Conservation (phyloP, 2,888 invertebrate genomes). For the Sceliomorpha sp. region DNA sequence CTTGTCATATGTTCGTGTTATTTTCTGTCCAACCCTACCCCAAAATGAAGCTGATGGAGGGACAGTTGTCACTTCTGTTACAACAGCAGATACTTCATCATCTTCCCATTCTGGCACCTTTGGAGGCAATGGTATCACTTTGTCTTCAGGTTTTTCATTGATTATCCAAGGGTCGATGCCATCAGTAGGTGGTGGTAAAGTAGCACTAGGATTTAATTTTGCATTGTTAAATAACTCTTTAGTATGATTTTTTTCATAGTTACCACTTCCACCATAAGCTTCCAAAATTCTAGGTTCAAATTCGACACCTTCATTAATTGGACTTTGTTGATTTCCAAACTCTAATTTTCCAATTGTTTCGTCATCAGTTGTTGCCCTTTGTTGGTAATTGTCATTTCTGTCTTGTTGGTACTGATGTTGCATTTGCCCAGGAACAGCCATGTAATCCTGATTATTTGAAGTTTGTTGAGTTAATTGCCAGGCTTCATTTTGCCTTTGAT, state of each 20-base stretch:
- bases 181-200: constrained; percentile 58
- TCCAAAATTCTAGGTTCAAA: constrained; percentile 65
- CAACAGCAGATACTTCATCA: constrained; percentile 32
- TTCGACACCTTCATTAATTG: constrained; percentile 5
- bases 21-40: constrained; percentile 82
- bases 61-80: constrained; percentile 34
- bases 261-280: constrained; percentile 68
- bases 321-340: not conserved
- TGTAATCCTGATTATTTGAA: not conserved
- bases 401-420: constrained; percentile 17
- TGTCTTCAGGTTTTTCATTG: constrained; percentile 58
- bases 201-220: constrained; percentile 65
- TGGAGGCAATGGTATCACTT: constrained; percentile 40
- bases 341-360: not conserved
- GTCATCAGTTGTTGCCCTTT: not conserved
- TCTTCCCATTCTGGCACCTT: constrained; percentile 16
- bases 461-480: not conserved
- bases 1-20: constrained; percentile 82
- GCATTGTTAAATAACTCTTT: constrained; percentile 62
- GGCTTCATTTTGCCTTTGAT: no score
- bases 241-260: constrained; percentile 60
- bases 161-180: constrained; percentile 67
- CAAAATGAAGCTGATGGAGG: constrained; percentile 82
- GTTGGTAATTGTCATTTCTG: constrained; percentile 7
- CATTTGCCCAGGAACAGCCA: not conserved